Percentiles rank a stretch among this genome's conserved stretches.
Conservation (phyloP, 2,797 vertebrate genomes). For the Merluccius polli region DNA sequence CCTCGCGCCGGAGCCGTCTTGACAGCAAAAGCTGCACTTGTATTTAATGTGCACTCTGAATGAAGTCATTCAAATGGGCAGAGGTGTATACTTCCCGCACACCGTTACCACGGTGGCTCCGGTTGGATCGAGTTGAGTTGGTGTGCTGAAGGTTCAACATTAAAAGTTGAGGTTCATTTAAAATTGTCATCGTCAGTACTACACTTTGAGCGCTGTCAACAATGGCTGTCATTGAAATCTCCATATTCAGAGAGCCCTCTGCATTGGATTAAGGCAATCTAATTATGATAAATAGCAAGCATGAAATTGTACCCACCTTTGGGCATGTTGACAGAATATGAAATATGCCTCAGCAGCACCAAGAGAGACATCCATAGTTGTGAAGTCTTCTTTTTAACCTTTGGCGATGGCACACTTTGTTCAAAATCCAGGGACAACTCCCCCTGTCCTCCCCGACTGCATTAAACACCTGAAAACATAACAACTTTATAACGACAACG, state of each 20-base stretch:
- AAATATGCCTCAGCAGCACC: neutral
- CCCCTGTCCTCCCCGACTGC: conserved; percentile 34
- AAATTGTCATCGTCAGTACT: neutral
- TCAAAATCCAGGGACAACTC: conserved; percentile 37
- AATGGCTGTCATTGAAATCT: neutral
- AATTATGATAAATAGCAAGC: neutral
- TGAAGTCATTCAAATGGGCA: neutral
- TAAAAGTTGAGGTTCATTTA: neutral
- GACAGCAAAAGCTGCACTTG: neutral
- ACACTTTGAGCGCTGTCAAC: neutral
- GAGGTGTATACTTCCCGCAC: neutral
- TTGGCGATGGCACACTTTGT: conserved; percentile 20
- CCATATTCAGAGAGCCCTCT: neutral
- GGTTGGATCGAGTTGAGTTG: too few species aligned
- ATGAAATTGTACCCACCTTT: neutral
- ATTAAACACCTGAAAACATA: conserved; percentile 38
- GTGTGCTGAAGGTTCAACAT: too few species aligned
- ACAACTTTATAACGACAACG: conserved; percentile 33
- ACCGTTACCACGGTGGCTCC: neutral
- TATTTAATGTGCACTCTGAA: neutral
- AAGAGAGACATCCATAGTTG: neutral
- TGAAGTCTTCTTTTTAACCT: neutral
- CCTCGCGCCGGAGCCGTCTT: neutral
- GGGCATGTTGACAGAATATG: neutral
- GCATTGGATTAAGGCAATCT: neutral